Evolutionary conservation across 1,140 invertebrate species (phyloP).

Genomic region (Helicoverpa armigera): DNA sequence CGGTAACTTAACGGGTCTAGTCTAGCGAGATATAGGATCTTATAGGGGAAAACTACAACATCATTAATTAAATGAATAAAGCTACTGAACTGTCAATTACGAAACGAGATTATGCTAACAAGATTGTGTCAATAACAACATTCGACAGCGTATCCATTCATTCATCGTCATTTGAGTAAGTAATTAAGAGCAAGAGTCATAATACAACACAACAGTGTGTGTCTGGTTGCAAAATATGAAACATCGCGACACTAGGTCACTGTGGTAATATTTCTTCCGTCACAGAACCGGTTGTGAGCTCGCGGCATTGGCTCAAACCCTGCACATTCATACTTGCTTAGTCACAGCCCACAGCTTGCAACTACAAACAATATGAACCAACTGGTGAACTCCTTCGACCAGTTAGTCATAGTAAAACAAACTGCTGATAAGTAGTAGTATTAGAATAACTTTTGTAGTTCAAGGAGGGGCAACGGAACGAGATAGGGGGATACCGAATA

Average conservation of each 20-base stretch:
- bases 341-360: conserved; percentile 6
- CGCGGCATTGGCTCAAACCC: conserved; percentile 22
- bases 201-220: conserved; percentile 2
- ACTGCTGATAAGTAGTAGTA: conserved; percentile 23
- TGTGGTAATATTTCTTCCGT: conserved; percentile 46
- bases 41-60: background rate
- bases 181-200: background rate
- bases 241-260: conserved; percentile 32
- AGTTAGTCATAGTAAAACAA: conserved; percentile 11
- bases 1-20: background rate
- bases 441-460: background rate
- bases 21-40: background rate
- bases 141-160: background rate
- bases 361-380: background rate
- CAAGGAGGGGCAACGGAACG: conserved; percentile 5
- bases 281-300: conserved; percentile 36
- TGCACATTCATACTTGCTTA: conserved; percentile 30
- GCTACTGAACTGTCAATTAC: no score
- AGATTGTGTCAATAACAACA: background rate
- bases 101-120: conserved; percentile 12
- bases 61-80: no score
- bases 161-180: background rate
- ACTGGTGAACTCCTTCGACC: conserved; percentile 16
- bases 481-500: conserved; percentile 16
- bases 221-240: conserved; percentile 38